Percentiles rank a stretch among this genome's conserved stretches.
phyloP scores from a whole-genome alignment of 2,888 invertebrate species.

The Apocheima hispidaria region DNA sequence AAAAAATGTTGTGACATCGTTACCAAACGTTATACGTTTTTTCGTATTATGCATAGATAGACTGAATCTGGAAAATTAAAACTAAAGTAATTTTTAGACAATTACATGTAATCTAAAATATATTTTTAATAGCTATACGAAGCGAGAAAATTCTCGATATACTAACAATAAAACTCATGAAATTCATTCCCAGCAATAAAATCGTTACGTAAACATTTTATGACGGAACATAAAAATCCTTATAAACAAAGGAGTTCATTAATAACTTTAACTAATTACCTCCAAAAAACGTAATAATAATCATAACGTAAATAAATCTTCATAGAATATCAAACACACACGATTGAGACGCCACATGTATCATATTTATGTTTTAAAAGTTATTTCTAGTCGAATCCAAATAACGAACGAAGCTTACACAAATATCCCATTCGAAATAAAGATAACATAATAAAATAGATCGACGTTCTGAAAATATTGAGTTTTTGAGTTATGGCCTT shows the following conservation, averaged over 20 bases:
- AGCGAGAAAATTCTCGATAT: background rate
- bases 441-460: slow-evolving; percentile 75
- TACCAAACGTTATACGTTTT: no score
- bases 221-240: slow-evolving; percentile 39
- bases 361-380: slow-evolving; percentile 79
- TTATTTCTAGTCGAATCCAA: slow-evolving; percentile 76
- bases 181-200: slow-evolving; percentile 28
- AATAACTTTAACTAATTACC: slow-evolving; percentile 63
- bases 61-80: no score
- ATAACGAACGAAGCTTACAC: slow-evolving; percentile 65
- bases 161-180: slow-evolving; percentile 1
- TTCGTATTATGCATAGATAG: no score
- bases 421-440: slow-evolving; percentile 71
- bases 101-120: no score
- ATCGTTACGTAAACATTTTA: slow-evolving; percentile 24
- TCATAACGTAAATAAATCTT: slow-evolving; percentile 66
- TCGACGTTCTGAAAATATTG: slow-evolving; percentile 56
- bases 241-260: slow-evolving; percentile 58
- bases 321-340: slow-evolving; percentile 60
- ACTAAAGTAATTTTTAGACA: no score
- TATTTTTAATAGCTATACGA: background rate
- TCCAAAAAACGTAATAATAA: slow-evolving; percentile 51
- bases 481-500: slow-evolving; percentile 48
- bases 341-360: slow-evolving; percentile 79
- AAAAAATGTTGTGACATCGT: no score